Percentiles rank a stretch among this genome's conserved stretches.
phyloP scores from a whole-genome alignment of 2,888 invertebrate species.

The Trichacis sp. region DNA sequence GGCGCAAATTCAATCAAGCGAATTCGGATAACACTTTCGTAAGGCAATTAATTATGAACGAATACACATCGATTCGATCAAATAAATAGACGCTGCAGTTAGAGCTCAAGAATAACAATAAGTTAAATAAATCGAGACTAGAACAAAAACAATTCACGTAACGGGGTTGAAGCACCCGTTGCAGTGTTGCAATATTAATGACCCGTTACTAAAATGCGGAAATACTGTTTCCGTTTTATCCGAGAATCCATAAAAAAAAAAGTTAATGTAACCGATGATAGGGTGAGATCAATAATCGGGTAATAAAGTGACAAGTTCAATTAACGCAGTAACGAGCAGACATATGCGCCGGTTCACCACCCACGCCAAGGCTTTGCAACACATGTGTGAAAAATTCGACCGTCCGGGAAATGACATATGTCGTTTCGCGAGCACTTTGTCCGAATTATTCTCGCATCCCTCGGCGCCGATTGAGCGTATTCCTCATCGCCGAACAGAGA shows the following conservation, averaged over 20 bases:
- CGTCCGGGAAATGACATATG: constrained; percentile 53
- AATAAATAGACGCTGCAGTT: too few species aligned
- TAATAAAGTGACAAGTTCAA: constrained; percentile 1
- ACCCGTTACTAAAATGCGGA: too few species aligned
- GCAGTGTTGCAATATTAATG: too few species aligned
- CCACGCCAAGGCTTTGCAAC: constrained; percentile 47
- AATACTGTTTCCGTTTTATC: too few species aligned
- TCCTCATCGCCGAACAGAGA: constrained; percentile 39
- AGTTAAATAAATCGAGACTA: too few species aligned
- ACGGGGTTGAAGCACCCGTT: too few species aligned
- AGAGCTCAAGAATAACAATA: too few species aligned
- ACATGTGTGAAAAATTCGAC: constrained; percentile 60
- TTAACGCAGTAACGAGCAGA: constrained; percentile 10
- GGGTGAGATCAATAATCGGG: neutral
- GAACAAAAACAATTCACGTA: too few species aligned
- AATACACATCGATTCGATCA: too few species aligned
- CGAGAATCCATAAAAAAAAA: too few species aligned
- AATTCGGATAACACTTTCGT: neutral
- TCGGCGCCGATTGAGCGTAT: neutral
- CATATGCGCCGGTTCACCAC: constrained; percentile 44
- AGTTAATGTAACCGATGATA: neutral
- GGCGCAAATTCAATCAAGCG: neutral
- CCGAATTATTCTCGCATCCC: constrained; percentile 33
- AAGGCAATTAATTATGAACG: too few species aligned
- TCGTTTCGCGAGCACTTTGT: constrained; percentile 46